phyloP scores from a whole-genome alignment of 2,888 invertebrate genomes.

The Trichacis sp. region DNA sequence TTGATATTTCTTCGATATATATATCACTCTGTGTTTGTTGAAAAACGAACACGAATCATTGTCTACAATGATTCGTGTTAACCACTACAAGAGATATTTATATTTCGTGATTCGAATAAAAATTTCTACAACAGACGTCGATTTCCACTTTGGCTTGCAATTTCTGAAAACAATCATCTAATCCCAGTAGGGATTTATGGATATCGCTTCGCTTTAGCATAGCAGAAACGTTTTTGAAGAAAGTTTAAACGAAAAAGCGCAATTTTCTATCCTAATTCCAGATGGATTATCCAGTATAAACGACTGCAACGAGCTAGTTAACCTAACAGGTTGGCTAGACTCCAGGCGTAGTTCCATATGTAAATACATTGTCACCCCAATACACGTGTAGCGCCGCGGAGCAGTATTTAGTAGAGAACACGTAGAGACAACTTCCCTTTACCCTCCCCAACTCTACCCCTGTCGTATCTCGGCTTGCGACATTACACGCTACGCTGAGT shows the following conservation, averaged over 20 bases:
- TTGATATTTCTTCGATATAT: too few relatives aligned
- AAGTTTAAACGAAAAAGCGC: conserved; percentile 41
- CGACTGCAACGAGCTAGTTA: conserved; percentile 57
- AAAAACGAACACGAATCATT: too few relatives aligned
- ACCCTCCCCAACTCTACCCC: conserved; percentile 5
- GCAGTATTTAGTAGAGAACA: conserved; percentile 5
- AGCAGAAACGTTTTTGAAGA: not conserved
- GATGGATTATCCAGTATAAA: conserved; percentile 55
- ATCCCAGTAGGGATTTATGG: too few relatives aligned
- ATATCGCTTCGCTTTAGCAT: conserved; percentile 11
- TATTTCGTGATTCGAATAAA: too few relatives aligned
- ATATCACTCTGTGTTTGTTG: too few relatives aligned
- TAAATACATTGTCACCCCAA: conserved; percentile 47
- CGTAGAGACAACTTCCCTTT: not conserved
- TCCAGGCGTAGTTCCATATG: conserved; percentile 57
- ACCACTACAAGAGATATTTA: too few relatives aligned
- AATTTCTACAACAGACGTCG: too few relatives aligned
- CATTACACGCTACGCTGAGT: conserved; percentile 58
- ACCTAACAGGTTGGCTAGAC: conserved; percentile 59
- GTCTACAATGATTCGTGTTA: too few relatives aligned
- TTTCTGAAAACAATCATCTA: too few relatives aligned
- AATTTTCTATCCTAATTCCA: conserved; percentile 57
- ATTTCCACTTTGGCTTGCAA: too few relatives aligned
- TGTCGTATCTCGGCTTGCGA: conserved; percentile 37
- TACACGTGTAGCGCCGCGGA: conserved; percentile 25